A percentile compares a stretch with the other conserved stretches of the same genome.
These are phyloP conservation scores for Varecia variegata DNA, from an alignment of 2,797 vertebrate species.

Conservation along the genomic window DNA sequence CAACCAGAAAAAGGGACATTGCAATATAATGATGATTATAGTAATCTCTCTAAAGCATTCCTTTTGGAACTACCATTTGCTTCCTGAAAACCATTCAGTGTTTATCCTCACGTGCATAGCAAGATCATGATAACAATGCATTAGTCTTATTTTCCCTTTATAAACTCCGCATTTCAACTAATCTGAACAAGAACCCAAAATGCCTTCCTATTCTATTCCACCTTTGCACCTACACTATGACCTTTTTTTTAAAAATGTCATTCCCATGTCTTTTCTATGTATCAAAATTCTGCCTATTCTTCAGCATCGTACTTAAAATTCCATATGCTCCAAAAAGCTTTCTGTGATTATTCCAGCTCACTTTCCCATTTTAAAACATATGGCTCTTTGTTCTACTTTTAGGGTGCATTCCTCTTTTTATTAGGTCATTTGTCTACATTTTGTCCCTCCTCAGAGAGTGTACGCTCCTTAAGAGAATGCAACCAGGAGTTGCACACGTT, in stretches of 20 bases:
- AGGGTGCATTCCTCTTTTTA: slow-evolving; percentile 14
- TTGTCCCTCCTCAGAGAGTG: neutral
- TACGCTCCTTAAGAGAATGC: neutral
- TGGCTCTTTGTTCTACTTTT: neutral
- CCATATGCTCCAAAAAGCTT: neutral
- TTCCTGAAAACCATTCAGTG: neutral
- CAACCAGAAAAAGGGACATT: neutral
- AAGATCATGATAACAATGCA: neutral
- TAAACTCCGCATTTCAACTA: neutral
- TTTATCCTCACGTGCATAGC: neutral
- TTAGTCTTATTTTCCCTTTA: neutral
- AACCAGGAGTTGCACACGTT: neutral
- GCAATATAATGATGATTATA: neutral
- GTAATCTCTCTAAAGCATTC: neutral
- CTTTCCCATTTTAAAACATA: slow-evolving; percentile 3
- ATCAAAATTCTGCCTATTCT: neutral
- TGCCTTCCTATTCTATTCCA: neutral
- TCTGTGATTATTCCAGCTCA: neutral
- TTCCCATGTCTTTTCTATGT: neutral
- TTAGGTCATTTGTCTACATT: slow-evolving; percentile 28
- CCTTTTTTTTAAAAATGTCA: neutral
- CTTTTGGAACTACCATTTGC: neutral
- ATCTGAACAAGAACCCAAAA: neutral
- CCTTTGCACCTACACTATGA: neutral
- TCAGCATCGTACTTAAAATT: slow-evolving; percentile 13